Conservation (phyloP, 2,797 vertebrate species). For the Merluccius polli region DNA sequence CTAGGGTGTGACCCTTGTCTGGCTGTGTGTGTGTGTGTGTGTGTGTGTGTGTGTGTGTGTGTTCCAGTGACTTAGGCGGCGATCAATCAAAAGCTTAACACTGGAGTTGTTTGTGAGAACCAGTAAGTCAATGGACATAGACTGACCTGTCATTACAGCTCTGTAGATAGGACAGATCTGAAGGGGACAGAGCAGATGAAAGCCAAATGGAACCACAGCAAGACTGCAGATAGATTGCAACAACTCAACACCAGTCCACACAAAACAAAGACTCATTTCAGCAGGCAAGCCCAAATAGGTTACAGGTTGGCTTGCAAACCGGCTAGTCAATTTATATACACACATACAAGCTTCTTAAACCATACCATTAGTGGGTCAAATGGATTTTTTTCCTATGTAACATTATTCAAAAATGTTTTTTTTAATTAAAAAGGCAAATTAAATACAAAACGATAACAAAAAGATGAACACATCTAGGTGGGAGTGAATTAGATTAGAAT, state of each 20-base stretch:
- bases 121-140: too few species aligned
- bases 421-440: too few species aligned
- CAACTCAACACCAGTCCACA: constrained; percentile 39
- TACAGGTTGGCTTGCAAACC: constrained; percentile 56
- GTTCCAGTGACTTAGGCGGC: too few species aligned
- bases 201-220: constrained; percentile 43
- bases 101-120: too few species aligned
- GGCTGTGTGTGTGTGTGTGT: too few species aligned
- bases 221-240: constrained; percentile 19
- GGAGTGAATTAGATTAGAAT: constrained; percentile 25
- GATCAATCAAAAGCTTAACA: too few species aligned
- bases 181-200: constrained; percentile 17
- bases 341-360: constrained; percentile 57
- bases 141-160: too few species aligned
- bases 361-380: constrained; percentile 57
- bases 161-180: neutral
- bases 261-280: constrained; percentile 41
- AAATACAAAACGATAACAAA: neutral
- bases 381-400: constrained; percentile 11
- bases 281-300: constrained; percentile 59
- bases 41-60: neutral
- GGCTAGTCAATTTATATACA: constrained; percentile 67
- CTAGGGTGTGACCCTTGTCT: neutral
- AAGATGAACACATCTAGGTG: neutral
- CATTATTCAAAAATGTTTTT: constrained; percentile 28